These are phyloP conservation scores for Brienomyrus brachyistius DNA, from an alignment of 2,113 vertebrate species.

Conservation along the genomic window DNA sequence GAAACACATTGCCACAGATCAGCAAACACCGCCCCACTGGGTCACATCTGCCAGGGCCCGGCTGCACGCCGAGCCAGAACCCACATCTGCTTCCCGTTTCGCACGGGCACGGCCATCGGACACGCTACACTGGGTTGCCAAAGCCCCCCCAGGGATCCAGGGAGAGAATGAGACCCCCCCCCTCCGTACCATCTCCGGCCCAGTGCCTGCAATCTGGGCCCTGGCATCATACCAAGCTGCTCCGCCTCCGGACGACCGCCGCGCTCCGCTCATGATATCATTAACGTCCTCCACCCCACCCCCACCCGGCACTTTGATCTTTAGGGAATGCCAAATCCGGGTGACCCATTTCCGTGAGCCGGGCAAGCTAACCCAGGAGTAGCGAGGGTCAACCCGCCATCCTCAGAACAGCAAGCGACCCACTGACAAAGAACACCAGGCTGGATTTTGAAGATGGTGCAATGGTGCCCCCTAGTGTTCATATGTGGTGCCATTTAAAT, in stretches of 20 bases:
- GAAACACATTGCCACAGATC: slow-evolving; percentile 20
- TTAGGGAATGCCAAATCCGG: neutral
- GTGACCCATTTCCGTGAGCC: neutral
- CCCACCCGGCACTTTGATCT: neutral
- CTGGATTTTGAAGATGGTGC: neutral
- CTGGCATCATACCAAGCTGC: neutral
- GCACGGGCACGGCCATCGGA: neutral
- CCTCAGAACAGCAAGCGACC: neutral
- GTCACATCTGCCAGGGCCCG: slow-evolving; percentile 12
- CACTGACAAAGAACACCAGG: neutral
- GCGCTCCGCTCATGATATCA: neutral
- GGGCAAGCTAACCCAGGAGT: neutral
- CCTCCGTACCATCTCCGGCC: neutral
- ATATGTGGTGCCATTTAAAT: neutral
- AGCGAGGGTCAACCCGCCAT: neutral
- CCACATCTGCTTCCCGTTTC: slow-evolving; percentile 21
- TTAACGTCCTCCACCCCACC: neutral
- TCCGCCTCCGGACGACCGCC: neutral
- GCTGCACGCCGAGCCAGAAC: neutral
- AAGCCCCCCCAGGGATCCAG: neutral
- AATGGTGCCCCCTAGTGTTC: slow-evolving; percentile 5
- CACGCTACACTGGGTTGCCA: neutral
- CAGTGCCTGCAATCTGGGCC: neutral
- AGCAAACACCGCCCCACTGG: slow-evolving; percentile 1
- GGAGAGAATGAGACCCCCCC: neutral